A percentile compares a stretch with the other conserved stretches of the same genome.
Conservation (phyloP, 64 coral and sea anemone species). For the Exaiptasia diaphana region DNA sequence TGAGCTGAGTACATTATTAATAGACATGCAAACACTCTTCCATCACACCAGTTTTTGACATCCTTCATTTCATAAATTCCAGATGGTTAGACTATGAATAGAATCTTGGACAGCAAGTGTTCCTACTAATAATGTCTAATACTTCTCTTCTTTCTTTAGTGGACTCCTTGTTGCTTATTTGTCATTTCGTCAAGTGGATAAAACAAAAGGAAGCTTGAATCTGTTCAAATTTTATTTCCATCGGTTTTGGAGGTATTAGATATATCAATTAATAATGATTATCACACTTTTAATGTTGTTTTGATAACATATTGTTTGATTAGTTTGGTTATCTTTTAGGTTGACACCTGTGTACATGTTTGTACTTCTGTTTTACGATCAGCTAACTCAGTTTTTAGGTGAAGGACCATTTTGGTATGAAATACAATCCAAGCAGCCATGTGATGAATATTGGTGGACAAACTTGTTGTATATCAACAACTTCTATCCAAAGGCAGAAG, state of each 20-base stretch:
- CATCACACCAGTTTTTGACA: too few relatives aligned
- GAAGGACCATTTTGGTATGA: slow-evolving; percentile 64
- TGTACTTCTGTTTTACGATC: slow-evolving; percentile 63
- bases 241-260: slow-evolving; percentile 91
- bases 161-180: slow-evolving; percentile 76
- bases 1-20: too few relatives aligned
- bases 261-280: too few relatives aligned
- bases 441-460: slow-evolving; percentile 86
- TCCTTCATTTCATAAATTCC: too few relatives aligned
- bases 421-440: neutral
- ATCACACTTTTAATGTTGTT: neutral
- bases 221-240: slow-evolving; percentile 83
- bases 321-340: too few relatives aligned
- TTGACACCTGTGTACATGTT: slow-evolving; percentile 87
- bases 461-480: slow-evolving; percentile 95
- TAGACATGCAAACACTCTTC: too few relatives aligned
- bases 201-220: slow-evolving; percentile 23
- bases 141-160: slow-evolving; percentile 17
- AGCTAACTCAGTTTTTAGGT: slow-evolving; percentile 52
- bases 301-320: too few relatives aligned
- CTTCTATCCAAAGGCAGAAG: slow-evolving; percentile 44
- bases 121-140: too few relatives aligned
- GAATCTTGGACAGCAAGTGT: too few relatives aligned
- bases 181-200: slow-evolving; percentile 67
- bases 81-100: too few relatives aligned